These are phyloP conservation scores for Drosophila sp. DNA, from an alignment of 1,140 invertebrate species.

Conservation along the genomic window DNA sequence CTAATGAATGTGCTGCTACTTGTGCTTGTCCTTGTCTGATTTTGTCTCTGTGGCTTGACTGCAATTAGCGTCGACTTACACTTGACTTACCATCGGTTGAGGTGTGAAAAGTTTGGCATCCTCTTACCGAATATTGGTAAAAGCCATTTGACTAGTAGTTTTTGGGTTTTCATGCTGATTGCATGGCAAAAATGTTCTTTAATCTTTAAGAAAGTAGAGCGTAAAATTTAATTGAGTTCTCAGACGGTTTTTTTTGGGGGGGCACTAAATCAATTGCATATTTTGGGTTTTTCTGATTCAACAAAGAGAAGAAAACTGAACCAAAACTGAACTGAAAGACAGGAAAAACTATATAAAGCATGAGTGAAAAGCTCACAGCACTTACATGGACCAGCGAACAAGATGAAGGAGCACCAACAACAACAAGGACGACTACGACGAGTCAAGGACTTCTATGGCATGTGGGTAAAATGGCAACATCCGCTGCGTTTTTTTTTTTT, in stretches of 20 bases:
- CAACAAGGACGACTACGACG: background rate
- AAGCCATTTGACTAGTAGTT: conserved; percentile 1
- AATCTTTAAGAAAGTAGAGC: background rate
- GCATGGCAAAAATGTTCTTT: background rate
- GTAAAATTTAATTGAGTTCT: conserved; percentile 1
- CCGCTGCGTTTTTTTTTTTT: background rate
- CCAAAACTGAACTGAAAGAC: conserved; percentile 2
- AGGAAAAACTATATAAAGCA: conserved; percentile 1
- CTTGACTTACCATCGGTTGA: conserved; percentile 40
- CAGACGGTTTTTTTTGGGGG: background rate
- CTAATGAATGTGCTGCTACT: conserved; percentile 10
- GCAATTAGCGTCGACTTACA: conserved; percentile 53
- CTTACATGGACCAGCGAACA: conserved; percentile 15
- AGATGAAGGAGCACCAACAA: background rate
- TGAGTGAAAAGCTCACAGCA: conserved; percentile 12
- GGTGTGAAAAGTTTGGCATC: conserved; percentile 29
- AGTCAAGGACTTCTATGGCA: conserved; percentile 16
- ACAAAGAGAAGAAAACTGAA: background rate
- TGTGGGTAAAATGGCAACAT: conserved; percentile 17
- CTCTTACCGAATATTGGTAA: conserved; percentile 16
- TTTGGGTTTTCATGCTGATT: background rate
- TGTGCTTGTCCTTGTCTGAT: conserved; percentile 13
- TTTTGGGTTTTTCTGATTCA: conserved; percentile 5
- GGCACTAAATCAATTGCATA: conserved; percentile 13
- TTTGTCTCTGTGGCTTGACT: conserved; percentile 25